phyloP scores from a whole-genome alignment of 2,113 vertebrate species.

The Conger conger region DNA sequence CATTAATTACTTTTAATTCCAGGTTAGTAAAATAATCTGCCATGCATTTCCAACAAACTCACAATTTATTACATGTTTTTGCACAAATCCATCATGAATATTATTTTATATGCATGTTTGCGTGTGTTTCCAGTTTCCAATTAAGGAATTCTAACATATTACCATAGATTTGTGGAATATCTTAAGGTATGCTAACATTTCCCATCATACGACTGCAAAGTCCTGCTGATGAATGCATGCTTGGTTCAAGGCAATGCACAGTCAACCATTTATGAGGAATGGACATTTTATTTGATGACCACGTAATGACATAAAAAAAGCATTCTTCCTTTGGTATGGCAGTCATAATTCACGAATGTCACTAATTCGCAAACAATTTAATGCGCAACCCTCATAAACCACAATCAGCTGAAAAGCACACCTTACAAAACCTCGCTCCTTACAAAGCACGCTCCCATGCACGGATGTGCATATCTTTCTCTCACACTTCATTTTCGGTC shows the following conservation, averaged over 20 bases:
- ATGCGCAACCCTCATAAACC: background rate
- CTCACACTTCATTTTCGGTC: constrained; percentile 4
- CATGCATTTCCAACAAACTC: background rate
- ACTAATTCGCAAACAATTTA: background rate
- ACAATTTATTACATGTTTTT: background rate
- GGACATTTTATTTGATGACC: too few relatives aligned
- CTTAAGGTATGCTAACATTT: background rate
- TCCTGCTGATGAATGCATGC: background rate
- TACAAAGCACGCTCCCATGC: background rate
- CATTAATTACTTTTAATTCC: constrained; percentile 6
- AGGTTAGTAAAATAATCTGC: constrained; percentile 9
- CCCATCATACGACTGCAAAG: too few relatives aligned
- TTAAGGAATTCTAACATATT: background rate
- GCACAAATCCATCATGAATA: background rate
- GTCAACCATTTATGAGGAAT: too few relatives aligned
- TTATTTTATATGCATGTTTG: background rate
- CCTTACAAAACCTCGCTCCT: background rate
- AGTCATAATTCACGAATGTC: too few relatives aligned
- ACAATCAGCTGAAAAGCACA: background rate
- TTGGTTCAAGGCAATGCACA: background rate
- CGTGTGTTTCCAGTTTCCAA: too few relatives aligned
- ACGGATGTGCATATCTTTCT: background rate
- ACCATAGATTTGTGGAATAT: background rate
- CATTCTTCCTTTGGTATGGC: too few relatives aligned
- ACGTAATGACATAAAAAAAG: too few relatives aligned